These are phyloP conservation scores for Heptranchias perlo DNA, from an alignment of 2,113 vertebrate species.

Conservation along the genomic window DNA sequence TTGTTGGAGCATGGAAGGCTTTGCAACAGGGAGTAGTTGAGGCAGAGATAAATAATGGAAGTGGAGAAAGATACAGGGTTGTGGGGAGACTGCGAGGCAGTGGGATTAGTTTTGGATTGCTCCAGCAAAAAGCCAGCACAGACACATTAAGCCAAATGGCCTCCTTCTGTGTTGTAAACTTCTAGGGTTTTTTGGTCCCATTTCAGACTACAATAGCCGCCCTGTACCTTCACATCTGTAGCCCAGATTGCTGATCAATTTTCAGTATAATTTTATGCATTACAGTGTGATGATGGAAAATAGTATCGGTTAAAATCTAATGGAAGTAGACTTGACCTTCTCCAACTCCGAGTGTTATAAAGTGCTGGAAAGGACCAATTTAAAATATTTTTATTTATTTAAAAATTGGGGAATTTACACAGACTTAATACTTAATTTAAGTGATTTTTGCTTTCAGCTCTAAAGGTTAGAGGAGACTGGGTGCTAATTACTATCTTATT, in stretches of 20 bases:
- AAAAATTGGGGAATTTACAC: not conserved
- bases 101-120: not conserved
- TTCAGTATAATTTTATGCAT: not conserved
- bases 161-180: not conserved
- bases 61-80: not conserved
- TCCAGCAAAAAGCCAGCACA: not conserved
- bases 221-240: not conserved
- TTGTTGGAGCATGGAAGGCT: not conserved
- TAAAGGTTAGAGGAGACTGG: not conserved
- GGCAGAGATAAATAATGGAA: not conserved
- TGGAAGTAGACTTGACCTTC: not conserved
- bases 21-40: not conserved
- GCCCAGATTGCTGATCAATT: not conserved
- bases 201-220: not conserved
- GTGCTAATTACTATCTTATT: not conserved
- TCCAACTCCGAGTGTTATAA: not conserved
- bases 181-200: not conserved
- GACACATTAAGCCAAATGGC: not conserved
- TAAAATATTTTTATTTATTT: not conserved
- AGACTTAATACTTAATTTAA: not conserved
- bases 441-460: not conserved
- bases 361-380: not conserved
- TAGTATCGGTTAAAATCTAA: not conserved
- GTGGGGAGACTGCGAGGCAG: not conserved
- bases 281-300: not conserved